Conservation (phyloP, 2,113 vertebrate genomes). For the Baryphthengus martii region DNA sequence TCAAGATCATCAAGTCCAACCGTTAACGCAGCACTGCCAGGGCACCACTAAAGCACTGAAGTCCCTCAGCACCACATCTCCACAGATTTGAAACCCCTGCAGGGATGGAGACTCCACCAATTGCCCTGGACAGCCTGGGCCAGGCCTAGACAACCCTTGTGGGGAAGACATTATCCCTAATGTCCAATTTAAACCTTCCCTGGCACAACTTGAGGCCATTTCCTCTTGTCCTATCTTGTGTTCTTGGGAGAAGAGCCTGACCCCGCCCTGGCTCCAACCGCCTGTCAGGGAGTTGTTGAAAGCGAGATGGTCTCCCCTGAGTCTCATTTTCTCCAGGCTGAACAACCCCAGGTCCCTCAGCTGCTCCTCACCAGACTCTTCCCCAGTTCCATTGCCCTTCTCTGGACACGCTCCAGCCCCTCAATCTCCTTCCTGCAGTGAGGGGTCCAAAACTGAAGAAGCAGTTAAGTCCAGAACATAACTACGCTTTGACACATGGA, state of each 20-base stretch:
- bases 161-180: background rate
- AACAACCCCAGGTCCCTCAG: background rate
- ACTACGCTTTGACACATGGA: accelerated
- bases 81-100: background rate
- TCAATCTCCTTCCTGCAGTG: background rate
- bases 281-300: background rate
- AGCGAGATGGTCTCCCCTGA: background rate
- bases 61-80: background rate
- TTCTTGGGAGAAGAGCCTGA: background rate
- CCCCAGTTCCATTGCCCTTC: background rate
- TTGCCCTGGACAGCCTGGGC: background rate
- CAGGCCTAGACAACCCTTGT: background rate
- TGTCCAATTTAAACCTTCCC: background rate
- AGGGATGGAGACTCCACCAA: background rate
- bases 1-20: background rate
- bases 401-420: background rate
- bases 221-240: background rate
- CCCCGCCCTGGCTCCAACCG: background rate
- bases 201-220: background rate
- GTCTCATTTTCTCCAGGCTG: background rate
- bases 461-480: accelerated
- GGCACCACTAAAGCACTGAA: background rate
- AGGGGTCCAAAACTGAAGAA: background rate
- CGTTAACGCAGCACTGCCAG: background rate
- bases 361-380: background rate